Evolutionary conservation across 2,888 invertebrate species (phyloP).

Genomic region (Meiosimyza platycephala): DNA sequence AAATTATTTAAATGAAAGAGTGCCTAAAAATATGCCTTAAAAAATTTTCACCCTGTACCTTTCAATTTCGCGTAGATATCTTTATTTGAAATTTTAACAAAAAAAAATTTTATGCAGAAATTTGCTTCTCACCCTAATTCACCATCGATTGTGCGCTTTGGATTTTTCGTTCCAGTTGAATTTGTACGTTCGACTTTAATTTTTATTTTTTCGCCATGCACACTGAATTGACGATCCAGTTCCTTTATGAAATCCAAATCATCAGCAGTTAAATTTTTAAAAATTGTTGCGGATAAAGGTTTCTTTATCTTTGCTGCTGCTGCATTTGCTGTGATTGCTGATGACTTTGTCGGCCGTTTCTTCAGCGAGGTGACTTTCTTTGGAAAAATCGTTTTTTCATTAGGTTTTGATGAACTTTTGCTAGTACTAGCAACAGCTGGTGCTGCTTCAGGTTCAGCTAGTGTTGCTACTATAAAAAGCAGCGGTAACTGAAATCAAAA

Average conservation of each 20-base stretch:
- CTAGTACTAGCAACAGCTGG: neutral
- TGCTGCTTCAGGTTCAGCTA: slow-evolving; percentile 38
- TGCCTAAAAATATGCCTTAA: too few relatives aligned
- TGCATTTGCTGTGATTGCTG: slow-evolving; percentile 39
- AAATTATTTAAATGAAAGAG: too few relatives aligned
- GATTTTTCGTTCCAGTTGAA: slow-evolving; percentile 55
- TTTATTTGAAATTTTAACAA: too few relatives aligned
- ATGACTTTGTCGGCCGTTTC: slow-evolving; percentile 57
- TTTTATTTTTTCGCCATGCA: slow-evolving; percentile 65
- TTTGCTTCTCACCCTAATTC: slow-evolving; percentile 74
- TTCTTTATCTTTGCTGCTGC: slow-evolving; percentile 17
- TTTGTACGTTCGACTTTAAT: slow-evolving; percentile 65
- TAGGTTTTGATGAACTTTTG: slow-evolving; percentile 40
- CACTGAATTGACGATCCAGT: slow-evolving; percentile 65
- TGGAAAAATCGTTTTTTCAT: slow-evolving; percentile 55
- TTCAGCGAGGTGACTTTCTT: slow-evolving; percentile 62
- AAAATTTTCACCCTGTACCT: too few relatives aligned
- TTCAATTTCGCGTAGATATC: too few relatives aligned
- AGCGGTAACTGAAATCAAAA: slow-evolving; percentile 46
- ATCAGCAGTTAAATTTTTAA: slow-evolving; percentile 60
- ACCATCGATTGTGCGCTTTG: slow-evolving; percentile 79
- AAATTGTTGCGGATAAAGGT: slow-evolving; percentile 42
- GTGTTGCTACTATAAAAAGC: slow-evolving; percentile 42
- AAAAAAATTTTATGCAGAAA: too few relatives aligned
- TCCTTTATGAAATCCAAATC: slow-evolving; percentile 66